Evolutionary conservation across 2,888 invertebrate genomes (phyloP).

Genomic region (Polylopha cassiicola): DNA sequence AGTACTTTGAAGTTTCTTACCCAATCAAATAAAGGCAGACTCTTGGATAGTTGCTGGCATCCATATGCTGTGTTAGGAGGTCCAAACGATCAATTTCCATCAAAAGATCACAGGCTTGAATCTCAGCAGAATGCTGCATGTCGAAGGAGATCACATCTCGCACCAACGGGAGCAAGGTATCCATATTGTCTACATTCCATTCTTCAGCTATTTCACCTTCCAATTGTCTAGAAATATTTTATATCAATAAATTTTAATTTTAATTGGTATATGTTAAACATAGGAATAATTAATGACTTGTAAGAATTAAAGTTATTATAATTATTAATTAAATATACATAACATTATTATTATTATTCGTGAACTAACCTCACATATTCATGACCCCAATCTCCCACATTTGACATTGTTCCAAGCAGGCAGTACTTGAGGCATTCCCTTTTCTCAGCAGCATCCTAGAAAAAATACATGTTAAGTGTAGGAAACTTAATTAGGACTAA

Average conservation of each 20-base stretch:
- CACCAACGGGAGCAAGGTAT: constrained; percentile 85
- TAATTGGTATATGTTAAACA: too few species aligned
- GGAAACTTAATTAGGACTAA: constrained; percentile 4
- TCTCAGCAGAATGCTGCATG: constrained; percentile 98
- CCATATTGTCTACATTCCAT: constrained; percentile 80
- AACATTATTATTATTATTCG: constrained; percentile 8
- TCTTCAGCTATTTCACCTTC: constrained; percentile 93
- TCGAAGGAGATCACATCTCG: constrained; percentile 95
- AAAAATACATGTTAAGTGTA: too few species aligned
- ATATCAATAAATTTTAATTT: too few species aligned
- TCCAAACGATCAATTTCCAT: constrained; percentile 98
- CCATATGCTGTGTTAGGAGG: constrained; percentile 90
- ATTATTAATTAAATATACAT: constrained; percentile 9
- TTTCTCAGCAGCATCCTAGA: constrained; percentile 72
- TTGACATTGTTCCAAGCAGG: constrained; percentile 86
- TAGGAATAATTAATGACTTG: too few species aligned
- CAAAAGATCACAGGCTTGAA: constrained; percentile 97
- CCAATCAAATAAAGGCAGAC: constrained; percentile 94
- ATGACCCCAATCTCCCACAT: constrained; percentile 99
- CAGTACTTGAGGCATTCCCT: constrained; percentile 95
- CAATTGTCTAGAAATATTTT: constrained; percentile 83
- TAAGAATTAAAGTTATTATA: neutral
- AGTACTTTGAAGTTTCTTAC: constrained; percentile 36
- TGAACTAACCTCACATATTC: constrained; percentile 91
- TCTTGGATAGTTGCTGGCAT: constrained; percentile 91